A percentile compares a stretch with the other conserved stretches of the same genome.
Evolutionary conservation across 2,797 vertebrate genomes (phyloP).

Genomic region (Danio aesculapii): DNA sequence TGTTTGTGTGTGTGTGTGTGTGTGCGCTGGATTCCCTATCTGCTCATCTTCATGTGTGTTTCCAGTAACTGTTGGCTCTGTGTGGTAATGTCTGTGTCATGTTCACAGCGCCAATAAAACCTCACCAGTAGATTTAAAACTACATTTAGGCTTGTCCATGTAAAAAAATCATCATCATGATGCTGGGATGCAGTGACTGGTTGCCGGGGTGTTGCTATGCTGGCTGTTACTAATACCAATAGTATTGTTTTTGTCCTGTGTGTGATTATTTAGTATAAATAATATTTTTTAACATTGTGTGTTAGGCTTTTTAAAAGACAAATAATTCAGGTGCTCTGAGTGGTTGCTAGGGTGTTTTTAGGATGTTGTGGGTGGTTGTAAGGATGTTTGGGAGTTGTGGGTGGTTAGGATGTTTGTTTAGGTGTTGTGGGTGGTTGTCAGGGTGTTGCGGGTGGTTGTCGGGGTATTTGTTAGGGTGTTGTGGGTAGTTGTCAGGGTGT

Average conservation of each 20-base stretch:
- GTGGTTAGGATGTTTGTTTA: not conserved
- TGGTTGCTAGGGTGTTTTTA: too few species aligned
- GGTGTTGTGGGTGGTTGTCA: too few species aligned
- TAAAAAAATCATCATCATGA: not conserved
- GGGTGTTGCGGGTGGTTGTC: too few species aligned
- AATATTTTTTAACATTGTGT: too few species aligned
- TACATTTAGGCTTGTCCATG: not conserved
- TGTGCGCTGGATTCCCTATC: too few species aligned
- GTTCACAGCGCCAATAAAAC: not conserved
- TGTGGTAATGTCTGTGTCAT: not conserved
- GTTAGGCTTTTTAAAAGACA: too few species aligned
- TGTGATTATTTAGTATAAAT: too few species aligned
- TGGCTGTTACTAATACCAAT: too few species aligned
- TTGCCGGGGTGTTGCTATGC: not conserved
- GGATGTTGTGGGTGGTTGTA: not conserved
- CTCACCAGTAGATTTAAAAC: not conserved
- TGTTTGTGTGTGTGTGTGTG: too few species aligned
- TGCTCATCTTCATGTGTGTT: not conserved
- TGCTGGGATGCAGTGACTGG: not conserved
- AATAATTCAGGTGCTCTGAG: not conserved
- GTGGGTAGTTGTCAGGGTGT: too few species aligned
- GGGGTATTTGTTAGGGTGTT: too few species aligned
- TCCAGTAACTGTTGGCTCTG: not conserved
- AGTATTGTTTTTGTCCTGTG: too few species aligned
- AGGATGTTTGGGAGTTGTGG: not conserved